Base-by-base conservation (phyloP, 2,888 invertebrate species). In the Papilio elwesi region DNA sequence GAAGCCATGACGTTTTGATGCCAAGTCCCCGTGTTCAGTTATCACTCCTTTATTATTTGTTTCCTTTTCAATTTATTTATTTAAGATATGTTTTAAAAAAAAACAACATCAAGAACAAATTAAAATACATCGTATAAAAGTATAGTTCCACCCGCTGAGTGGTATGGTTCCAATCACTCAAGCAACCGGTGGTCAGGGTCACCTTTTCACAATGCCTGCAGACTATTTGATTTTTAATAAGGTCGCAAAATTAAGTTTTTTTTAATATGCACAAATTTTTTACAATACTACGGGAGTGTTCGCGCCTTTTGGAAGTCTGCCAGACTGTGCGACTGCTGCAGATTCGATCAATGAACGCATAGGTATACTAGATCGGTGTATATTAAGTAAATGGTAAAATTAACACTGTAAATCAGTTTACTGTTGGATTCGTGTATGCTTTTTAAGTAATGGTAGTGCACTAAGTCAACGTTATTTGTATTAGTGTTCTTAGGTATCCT, bases 231-330 rank as follows among this genome's bases (percentile, higher is more conserved):
- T 65, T 51, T 51, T 65, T 26, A 64, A 51, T 64, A 49, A 12
- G 12, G 11, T 38, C 12, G 3, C 13, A 36, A 36, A 52, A 13
- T 67, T 47, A 53, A 55, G 53, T 47, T 38, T 62, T n/a, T 62
- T 38, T 48, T 48, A 63, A 63, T 63, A 63, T 48, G 13, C 15
- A 13, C n/a, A 68, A 13, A 38, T 26, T 68, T 55, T 67, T 55
- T 68, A 26, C 26, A 49, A n/a, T 65, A 49, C 65, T 36, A 65
- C 6, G 43, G 65, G 7, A n/a, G 26, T 51, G 51, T 65, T 65
- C 36, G 36, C n/a, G 26, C 49, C 47, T n/a, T 49, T 68, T 68
- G 68, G 68, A 68, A 59, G 9, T 6, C 47, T 68, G 68, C 68
- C 68, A 68, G 49, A 36, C 51, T 12, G 65, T 51, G 49, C 38